These are phyloP conservation scores for Astyanax mexicanus DNA, from an alignment of 2,797 vertebrate genomes.

Conservation along the genomic window DNA sequence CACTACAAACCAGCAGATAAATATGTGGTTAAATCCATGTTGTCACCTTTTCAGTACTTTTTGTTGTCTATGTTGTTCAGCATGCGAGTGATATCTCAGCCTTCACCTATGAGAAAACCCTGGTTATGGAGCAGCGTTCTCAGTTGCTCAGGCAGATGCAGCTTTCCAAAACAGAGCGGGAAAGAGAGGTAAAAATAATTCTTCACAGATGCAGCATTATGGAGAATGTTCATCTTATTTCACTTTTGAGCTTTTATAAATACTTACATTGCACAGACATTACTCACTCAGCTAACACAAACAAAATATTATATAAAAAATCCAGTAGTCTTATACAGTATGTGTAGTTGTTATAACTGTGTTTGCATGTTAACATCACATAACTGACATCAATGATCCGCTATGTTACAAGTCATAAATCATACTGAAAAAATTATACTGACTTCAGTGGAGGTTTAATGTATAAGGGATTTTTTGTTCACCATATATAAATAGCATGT, in stretches of 20 bases:
- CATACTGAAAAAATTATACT: no score
- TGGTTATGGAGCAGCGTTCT: constrained; percentile 96
- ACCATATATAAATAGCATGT: constrained; percentile 24
- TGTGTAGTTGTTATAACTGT: no score
- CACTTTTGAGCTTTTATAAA: no score
- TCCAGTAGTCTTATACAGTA: no score
- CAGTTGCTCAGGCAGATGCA: constrained; percentile 98
- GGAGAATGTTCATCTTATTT: no score
- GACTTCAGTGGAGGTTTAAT: not conserved
- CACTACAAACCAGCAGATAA: no score
- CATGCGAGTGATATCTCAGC: constrained; percentile 95
- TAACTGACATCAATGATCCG: no score
- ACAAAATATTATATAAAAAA: no score
- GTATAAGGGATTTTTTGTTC: constrained; percentile 17
- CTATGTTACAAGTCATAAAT: no score
- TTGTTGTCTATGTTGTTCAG: constrained; percentile 65
- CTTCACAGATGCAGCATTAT: not conserved
- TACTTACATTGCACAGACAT: no score
- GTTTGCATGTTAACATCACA: no score
- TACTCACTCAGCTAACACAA: no score
- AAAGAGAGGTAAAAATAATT: constrained; percentile 88
- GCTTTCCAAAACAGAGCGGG: constrained; percentile 89
- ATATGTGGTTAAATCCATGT: not conserved
- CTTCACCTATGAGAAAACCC: constrained; percentile 94
- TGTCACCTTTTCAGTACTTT: not conserved